Base-by-base conservation (phyloP, 2,888 invertebrate genomes). In the Macrosiphum euphorbiae region DNA sequence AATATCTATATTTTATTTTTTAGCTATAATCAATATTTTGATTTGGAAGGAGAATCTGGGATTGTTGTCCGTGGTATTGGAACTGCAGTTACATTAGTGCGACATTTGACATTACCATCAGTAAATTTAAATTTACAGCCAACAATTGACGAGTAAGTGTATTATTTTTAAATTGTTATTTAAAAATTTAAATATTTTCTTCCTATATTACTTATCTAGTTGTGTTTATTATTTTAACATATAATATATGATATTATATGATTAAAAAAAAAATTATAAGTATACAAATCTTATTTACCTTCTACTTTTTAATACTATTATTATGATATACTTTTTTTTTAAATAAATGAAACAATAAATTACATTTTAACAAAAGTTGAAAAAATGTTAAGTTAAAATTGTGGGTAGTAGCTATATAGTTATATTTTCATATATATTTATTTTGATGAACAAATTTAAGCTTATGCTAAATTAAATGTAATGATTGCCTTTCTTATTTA, bases 11-110 rank as follows among this genome's bases (percentile, higher is more conserved):
- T n/a, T 58, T 58, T 95, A 95, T 94, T 94, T 95, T 95, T 16
- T 95, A 97, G 97, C 7, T 99, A 99, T 95, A 97, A 97, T 91
- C 99, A 99, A 95, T 98, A 98, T 96, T 99, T 99, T 96, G 99
- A 99, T 96, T 96, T 99, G 95, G 99, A 99, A 96, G 99, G 99
- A 0, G 99, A 99, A 96, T 98, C 98, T 3, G 99, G 99, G 0
- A 99, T 99, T 0, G 99, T 99, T 2, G 99, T 99, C 0, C 97
- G 99, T 95, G 99, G 99, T 26, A 98, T 99, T 94, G 99, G 99
- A 95, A 98, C 98, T 1, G 98, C 98, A 1, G 98, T 98, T 0
- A 97, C 97, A 0, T 96, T 98, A 20, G 96, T 97, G 2, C 90
- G 94, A 50, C 94, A 94, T 90, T 90, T 94, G n/a, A 94, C 90